phyloP scores from a whole-genome alignment of 2,113 vertebrate genomes.

The Dipodomys ordii region DNA sequence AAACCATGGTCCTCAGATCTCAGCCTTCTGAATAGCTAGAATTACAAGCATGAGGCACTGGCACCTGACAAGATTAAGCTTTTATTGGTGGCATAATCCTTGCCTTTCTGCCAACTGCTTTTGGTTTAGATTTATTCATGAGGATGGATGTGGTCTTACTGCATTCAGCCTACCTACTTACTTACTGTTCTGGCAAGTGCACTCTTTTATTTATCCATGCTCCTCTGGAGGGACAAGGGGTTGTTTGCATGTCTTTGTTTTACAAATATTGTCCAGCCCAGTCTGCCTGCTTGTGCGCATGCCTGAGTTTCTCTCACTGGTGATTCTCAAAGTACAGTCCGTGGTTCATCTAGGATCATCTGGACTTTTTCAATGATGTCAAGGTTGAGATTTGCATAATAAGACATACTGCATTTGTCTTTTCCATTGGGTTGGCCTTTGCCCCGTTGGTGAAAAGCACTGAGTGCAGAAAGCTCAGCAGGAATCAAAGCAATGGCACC shows the following conservation, averaged over 20 bases:
- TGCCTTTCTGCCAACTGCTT: slow-evolving; percentile 2
- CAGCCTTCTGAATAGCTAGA: too few species aligned
- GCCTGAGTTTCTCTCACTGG: not conserved
- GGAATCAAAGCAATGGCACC: not conserved
- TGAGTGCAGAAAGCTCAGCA: not conserved
- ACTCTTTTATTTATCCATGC: slow-evolving; percentile 7
- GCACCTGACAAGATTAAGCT: not conserved
- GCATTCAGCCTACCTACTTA: not conserved
- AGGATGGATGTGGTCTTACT: slow-evolving; percentile 3
- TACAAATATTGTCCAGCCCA: not conserved
- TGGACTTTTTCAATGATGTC: not conserved
- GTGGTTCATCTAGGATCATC: not conserved
- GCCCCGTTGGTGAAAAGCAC: not conserved
- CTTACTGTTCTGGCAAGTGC: too few species aligned
- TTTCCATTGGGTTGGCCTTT: not conserved
- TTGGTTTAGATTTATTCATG: slow-evolving; percentile 40
- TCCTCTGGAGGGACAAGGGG: slow-evolving; percentile 17
- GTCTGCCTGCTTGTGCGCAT: not conserved
- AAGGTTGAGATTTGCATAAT: slow-evolving; percentile 19
- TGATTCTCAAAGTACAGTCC: not conserved
- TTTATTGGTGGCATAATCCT: not conserved
- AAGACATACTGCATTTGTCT: not conserved
- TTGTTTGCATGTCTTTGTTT: slow-evolving; percentile 15
- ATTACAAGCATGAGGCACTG: too few species aligned
- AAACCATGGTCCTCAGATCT: too few species aligned